Base-by-base conservation (phyloP, 1,140 invertebrate species). In the Aplysia californica region DNA sequence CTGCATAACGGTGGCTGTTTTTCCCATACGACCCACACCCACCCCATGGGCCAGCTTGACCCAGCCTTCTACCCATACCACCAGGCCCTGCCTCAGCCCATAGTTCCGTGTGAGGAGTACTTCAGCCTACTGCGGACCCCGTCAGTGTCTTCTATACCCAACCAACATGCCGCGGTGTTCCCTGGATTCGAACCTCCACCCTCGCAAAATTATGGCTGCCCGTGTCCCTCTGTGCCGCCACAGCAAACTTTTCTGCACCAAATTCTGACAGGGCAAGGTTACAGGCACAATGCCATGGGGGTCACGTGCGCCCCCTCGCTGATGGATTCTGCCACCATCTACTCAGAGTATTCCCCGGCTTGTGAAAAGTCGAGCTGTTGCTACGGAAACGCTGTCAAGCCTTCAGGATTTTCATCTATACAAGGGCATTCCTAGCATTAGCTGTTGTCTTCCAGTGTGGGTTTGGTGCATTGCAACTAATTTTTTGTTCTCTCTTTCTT, bases 241-340 rank as follows among this genome's bases (percentile, higher is more conserved):
- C 79, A 84, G 58, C 75, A 84, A 35, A 80, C 79, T 2, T 83
- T 84, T 39, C 75, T 84, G 2, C 80, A 82, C 66, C 78, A 81
- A 74, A 84, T 84, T 71, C 74, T 83, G 21, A 80, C 78, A 10
- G 82, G 83, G 18, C 76, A 84, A 73, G 83, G 82, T 50, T 83
- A 84, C 68, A 79, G 79, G 70, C 80, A 83, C 74, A 79, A 80
- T 58, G 69, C 69, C 44, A 33, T 82, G 39, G 64, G 64, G 33
- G 6, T 29, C 6, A 26, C 6, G 58, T 10, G 18, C 58, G n/a
- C 10, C 44, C 10, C 10, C 44, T 50, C 44, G n/a, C 44, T 15
- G 44, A 50, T 15, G 10, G 44, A n/a, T 50, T 10, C 44, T 15
- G 44, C 44, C 10, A 15, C 44, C 10, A 50, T 15, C 44, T 50